Evolutionary conservation across 2,113 vertebrate species (phyloP).

Genomic region (Chauna torquata): DNA sequence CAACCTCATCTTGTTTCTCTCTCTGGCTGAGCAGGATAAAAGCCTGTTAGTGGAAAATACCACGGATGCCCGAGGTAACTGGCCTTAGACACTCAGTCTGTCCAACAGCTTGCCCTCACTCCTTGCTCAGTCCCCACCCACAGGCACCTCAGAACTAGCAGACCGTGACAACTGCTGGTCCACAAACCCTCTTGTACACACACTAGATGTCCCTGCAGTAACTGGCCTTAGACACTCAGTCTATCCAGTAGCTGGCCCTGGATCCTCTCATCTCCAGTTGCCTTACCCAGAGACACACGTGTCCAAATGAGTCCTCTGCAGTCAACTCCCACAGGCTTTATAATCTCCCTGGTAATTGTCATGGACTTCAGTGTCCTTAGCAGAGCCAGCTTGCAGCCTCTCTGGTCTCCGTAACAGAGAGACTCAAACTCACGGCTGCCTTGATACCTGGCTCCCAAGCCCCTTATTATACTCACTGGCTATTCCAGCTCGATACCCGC

Average conservation of each 20-base stretch:
- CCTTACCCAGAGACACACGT: not conserved
- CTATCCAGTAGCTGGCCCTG: not conserved
- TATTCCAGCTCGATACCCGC: rapidly evolving
- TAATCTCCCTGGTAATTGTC: not conserved
- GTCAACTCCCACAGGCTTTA: rapidly evolving
- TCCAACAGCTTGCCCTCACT: not conserved
- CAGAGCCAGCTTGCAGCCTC: rapidly evolving
- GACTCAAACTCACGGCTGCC: not conserved
- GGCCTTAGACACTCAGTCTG: not conserved
- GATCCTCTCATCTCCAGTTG: not conserved
- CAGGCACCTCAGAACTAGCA: not conserved
- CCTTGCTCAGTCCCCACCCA: not conserved
- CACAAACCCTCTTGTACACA: rapidly evolving
- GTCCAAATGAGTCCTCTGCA: not conserved
- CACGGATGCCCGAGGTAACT: not conserved
- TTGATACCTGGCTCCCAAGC: not conserved
- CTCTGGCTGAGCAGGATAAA: not conserved
- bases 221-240: not conserved
- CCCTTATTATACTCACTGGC: not conserved
- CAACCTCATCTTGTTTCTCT: not conserved
- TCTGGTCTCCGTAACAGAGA: not conserved
- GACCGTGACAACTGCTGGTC: not conserved
- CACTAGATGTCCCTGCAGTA: not conserved
- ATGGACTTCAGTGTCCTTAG: not conserved
- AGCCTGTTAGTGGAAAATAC: not conserved